Evolutionary conservation across 2,888 invertebrate species (phyloP), one percentile per base, ranked within the genome.

Genomic region (Dryomyza anilis): DNA sequence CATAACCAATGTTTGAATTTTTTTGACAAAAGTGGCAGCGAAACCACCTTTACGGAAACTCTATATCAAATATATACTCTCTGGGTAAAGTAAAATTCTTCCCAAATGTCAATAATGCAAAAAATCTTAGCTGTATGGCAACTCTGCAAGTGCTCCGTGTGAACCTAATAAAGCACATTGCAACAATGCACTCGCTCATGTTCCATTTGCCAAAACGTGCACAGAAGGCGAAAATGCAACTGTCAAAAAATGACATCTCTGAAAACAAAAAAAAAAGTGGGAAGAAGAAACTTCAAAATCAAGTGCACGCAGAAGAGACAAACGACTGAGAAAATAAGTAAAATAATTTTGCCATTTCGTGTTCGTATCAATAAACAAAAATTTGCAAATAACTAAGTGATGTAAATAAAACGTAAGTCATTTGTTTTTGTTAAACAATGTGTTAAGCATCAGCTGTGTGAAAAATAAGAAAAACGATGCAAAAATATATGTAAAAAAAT

Each of bases 161-260:
- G 3, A 12, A n/a, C 39, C 39, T 39, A 12, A 39, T 14, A 39
- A 14, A 14, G 3, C 39, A 39, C 39, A 39, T 5, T 39, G n/a
- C n/a, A n/a, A n/a, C n/a, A n/a, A n/a, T n/a, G n/a, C n/a, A n/a
- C n/a, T n/a, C n/a, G n/a, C n/a, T n/a, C n/a, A n/a, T n/a, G 12
- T 58, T 21, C 46, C 4, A 21, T 58, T 45, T 19, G 12, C 19
- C 27, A 23, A 8, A 14, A 56, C 14, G 10, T 21, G 29, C 25
- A 3, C 25, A 16, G 21, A 48, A 33, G 46, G 46, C 48, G 48
- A 60, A 60, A 50, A 33, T 29, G 27, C 36, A 50, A 21, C 59
- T 60, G 59, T 60, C 59, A 60, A 50, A 16, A 60, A 29, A 55
- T 59, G 59, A 33, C 59, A 58, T 58, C 36, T 60, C 6, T 8